These are phyloP conservation scores for Nothoprocta pentlandii DNA, from an alignment of 2,113 vertebrate genomes.

Conservation along the genomic window DNA sequence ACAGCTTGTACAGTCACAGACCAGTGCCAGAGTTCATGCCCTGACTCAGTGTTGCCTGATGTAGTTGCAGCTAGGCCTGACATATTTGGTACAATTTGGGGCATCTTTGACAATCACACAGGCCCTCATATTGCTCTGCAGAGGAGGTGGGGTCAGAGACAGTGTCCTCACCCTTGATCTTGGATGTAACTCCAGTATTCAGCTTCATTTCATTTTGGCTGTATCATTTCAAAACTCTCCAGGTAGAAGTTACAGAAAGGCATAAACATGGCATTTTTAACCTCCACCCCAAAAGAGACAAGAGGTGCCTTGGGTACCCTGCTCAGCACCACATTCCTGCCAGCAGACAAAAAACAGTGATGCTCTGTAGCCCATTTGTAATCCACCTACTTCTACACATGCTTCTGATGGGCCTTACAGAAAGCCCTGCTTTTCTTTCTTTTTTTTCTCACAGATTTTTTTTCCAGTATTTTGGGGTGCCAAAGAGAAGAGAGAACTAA, in stretches of 20 bases:
- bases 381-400: neutral
- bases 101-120: neutral
- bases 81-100: neutral
- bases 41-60: neutral
- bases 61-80: neutral
- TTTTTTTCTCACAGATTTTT: neutral
- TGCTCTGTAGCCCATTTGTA: neutral
- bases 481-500: neutral
- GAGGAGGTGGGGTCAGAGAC: neutral
- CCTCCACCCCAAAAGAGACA: neutral
- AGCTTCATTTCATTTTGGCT: neutral
- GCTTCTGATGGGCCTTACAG: rapidly evolving
- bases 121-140: rapidly evolving
- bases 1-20: neutral
- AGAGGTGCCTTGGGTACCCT: neutral
- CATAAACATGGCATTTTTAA: neutral
- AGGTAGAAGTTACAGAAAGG: neutral
- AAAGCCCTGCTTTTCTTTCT: neutral
- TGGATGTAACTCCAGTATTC: rapidly evolving
- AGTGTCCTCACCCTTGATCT: rapidly evolving
- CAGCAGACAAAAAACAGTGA: rapidly evolving
- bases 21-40: neutral
- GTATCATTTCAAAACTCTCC: neutral
- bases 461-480: neutral
- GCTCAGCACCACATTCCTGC: neutral